Conservation (phyloP, 2,888 invertebrate genomes). For the Heliconius cydno region DNA sequence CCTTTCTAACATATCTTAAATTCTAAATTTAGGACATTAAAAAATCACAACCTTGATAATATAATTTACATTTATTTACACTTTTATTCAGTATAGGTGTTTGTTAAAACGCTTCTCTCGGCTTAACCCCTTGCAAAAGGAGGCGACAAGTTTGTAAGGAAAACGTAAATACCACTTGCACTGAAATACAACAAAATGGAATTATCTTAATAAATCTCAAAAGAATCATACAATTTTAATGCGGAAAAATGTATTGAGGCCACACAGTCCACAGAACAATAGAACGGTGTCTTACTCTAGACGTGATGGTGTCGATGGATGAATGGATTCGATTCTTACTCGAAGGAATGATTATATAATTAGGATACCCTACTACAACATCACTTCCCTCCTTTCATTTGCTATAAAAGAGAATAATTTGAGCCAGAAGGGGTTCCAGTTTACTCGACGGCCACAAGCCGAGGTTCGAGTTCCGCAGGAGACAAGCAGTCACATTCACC, state of each 20-base stretch:
- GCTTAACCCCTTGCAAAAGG: conserved; percentile 55
- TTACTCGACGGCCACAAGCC: no score
- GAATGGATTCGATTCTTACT: not conserved
- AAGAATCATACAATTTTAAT: not conserved
- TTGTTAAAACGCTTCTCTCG: no score
- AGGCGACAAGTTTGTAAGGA: conserved; percentile 51
- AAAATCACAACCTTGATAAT: not conserved
- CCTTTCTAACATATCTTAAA: no score
- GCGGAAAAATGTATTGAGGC: not conserved
- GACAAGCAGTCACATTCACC: no score
- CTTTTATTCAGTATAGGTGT: not conserved
- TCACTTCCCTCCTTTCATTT: no score
- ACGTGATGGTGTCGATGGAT: not conserved
- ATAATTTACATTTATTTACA: not conserved
- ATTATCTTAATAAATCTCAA: not conserved
- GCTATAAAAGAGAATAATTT: no score
- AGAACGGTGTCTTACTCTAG: not conserved
- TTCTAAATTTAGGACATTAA: not conserved
- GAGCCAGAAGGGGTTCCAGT: no score
- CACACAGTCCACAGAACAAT: not conserved
- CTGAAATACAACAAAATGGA: conserved; percentile 49
- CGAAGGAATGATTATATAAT: not conserved
- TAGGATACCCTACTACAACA: no score
- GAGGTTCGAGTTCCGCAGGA: no score
- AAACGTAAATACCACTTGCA: conserved; percentile 54